Evolutionary conservation across 2,113 vertebrate species (phyloP), one percentile per base, ranked within the genome.

Genomic region (Leucopternis melanops): DNA sequence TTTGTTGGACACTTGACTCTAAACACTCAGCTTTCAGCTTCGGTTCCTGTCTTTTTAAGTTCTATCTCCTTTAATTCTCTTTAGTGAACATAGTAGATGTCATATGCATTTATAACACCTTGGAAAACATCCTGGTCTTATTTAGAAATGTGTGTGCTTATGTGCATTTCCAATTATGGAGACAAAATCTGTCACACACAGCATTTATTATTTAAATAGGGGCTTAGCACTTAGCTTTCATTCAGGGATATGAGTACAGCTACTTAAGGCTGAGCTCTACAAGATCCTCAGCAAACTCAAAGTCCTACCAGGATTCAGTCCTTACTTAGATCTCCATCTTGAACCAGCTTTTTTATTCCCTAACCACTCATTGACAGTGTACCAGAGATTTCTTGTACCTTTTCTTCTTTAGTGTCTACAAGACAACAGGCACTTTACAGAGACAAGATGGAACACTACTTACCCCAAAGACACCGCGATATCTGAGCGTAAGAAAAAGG

Each of bases 331-430:
- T 31, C 50, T 44, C 44, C 54, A 21, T 11, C 85, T 20, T 38
- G 19, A 49, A 20, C 5, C 21, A 79, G 23, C 2, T 49, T 74
- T 66, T 74, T 42, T 7, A 55, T 80, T 85, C 74, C 74, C 62
- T 49, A 10, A 6, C 5, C 8, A 4, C 27, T 31, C 16, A 22
- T 16, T 50, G 31, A 8, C 20, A 21, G 11, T 0, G 0, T 18
- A 20, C 32, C 20, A n/a, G 32, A 67, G 23, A 49, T 17, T 75
- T 79, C 72, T 42, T 42, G 10, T 19, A 54, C 20, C n/a, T 93
- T 74, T 34, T 47, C 63, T 62, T 65, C 25, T 54, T 74, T 5
- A 38, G 31, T 10, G 26, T 21, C 77, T 45, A 11, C 40, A 58
- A 44, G 14, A 16, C 5, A 2, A 21, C 10, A 45, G 23, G 11